A percentile compares a stretch with the other conserved stretches of the same genome.
phyloP scores from a whole-genome alignment of 2,113 vertebrate genomes.

The Colinus virginianus region DNA sequence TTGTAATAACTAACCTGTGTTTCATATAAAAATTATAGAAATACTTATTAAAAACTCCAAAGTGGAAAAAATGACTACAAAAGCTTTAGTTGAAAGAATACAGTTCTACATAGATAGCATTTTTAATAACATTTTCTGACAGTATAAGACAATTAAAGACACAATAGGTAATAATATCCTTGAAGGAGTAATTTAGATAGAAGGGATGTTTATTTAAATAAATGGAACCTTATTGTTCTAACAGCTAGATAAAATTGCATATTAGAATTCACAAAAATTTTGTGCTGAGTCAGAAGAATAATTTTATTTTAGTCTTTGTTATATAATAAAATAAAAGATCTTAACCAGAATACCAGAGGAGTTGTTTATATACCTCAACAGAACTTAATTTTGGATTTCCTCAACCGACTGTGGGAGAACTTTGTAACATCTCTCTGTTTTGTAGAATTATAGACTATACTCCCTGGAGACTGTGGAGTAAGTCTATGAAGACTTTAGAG shows the following conservation, averaged over 20 bases:
- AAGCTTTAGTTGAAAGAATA: not conserved
- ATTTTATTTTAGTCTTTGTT: not conserved
- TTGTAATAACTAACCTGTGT: not conserved
- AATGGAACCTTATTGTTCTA: not conserved
- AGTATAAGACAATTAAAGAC: not conserved
- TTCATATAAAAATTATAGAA: not conserved
- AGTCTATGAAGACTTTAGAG: not conserved
- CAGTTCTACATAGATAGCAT: not conserved
- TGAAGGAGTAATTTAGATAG: not conserved
- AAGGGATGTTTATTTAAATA: not conserved
- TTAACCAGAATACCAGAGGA: not conserved
- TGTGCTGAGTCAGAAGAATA: not conserved
- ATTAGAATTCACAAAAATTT: not conserved
- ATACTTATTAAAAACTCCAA: not conserved
- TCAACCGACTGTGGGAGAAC: not conserved
- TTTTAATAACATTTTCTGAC: not conserved
- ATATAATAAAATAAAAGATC: not conserved
- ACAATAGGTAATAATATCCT: not conserved
- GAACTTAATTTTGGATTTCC: not conserved
- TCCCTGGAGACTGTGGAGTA: not conserved
- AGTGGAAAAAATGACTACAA: not conserved
- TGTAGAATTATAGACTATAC: not conserved
- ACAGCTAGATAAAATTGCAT: not conserved
- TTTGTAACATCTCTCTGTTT: not conserved
- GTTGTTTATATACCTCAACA: not conserved